These are phyloP conservation scores for Sylvietta virens DNA, from an alignment of 2,113 vertebrate genomes.

Conservation along the genomic window DNA sequence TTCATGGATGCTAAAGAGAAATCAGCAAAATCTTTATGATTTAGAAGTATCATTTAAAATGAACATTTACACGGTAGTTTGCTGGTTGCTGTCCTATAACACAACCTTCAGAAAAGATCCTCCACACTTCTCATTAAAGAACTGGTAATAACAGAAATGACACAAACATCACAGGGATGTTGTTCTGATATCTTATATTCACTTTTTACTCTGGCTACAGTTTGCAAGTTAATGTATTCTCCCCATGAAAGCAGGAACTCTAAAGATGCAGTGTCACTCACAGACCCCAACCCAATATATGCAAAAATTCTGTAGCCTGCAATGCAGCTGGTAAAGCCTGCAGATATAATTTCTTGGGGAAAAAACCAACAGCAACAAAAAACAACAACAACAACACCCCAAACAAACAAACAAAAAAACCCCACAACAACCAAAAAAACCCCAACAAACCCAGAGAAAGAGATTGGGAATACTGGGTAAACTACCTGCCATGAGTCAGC, in stretches of 20 bases:
- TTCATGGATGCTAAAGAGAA: background rate
- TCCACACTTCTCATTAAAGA: background rate
- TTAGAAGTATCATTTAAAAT: background rate
- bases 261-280: background rate
- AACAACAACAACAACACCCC: background rate
- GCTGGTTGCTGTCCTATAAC: background rate
- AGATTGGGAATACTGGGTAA: background rate
- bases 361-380: background rate
- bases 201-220: background rate
- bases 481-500: background rate
- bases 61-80: background rate
- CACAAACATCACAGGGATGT: background rate
- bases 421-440: too few species aligned
- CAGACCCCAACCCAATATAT: background rate
- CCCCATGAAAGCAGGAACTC: background rate
- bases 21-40: background rate
- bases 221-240: background rate
- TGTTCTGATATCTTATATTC: background rate
- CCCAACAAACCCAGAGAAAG: background rate
- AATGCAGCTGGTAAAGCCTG: background rate
- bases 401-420: background rate
- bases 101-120: background rate
- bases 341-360: background rate
- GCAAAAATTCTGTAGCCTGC: background rate
- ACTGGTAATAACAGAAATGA: background rate